Evolutionary conservation across 2,888 invertebrate species (phyloP).

Genomic region (Athetis lepigone): DNA sequence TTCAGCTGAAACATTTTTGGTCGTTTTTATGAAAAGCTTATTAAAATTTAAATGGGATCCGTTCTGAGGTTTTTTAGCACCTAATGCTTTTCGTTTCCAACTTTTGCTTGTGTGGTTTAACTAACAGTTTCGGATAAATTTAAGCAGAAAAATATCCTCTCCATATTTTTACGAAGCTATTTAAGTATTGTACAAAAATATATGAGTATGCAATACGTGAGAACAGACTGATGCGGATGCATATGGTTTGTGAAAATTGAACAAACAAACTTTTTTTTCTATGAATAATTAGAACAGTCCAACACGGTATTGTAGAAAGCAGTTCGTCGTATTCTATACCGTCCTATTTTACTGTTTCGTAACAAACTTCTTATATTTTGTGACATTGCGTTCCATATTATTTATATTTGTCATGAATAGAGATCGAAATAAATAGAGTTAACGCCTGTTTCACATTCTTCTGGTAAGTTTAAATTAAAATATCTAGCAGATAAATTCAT

Average conservation of each 20-base stretch:
- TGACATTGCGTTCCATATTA: slow-evolving; percentile 1
- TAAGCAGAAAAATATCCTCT: background rate
- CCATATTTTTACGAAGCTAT: background rate
- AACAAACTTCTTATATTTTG: background rate
- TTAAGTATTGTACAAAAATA: background rate
- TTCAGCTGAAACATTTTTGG: slow-evolving; percentile 15
- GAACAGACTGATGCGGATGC: slow-evolving; percentile 1
- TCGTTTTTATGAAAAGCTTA: slow-evolving; percentile 16
- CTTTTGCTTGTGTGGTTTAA: background rate
- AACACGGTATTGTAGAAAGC: slow-evolving; percentile 2
- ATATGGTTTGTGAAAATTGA: slow-evolving; percentile 5
- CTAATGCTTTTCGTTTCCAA: slow-evolving; percentile 9
- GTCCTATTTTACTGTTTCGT: background rate
- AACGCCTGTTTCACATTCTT: too few relatives aligned
- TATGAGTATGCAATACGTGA: background rate
- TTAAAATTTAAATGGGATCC: slow-evolving; percentile 12
- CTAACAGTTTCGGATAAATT: background rate
- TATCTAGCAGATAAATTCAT: too few relatives aligned
- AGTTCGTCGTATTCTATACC: background rate
- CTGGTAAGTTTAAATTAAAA: too few relatives aligned
- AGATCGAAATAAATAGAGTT: too few relatives aligned
- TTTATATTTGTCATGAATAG: slow-evolving; percentile 8
- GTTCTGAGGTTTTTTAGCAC: slow-evolving; percentile 4
- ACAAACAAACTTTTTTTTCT: slow-evolving; percentile 9
- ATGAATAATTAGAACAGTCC: slow-evolving; percentile 7